These are phyloP conservation scores for Pherbina coryleti DNA, from an alignment of 2,888 invertebrate species.

Conservation along the genomic window DNA sequence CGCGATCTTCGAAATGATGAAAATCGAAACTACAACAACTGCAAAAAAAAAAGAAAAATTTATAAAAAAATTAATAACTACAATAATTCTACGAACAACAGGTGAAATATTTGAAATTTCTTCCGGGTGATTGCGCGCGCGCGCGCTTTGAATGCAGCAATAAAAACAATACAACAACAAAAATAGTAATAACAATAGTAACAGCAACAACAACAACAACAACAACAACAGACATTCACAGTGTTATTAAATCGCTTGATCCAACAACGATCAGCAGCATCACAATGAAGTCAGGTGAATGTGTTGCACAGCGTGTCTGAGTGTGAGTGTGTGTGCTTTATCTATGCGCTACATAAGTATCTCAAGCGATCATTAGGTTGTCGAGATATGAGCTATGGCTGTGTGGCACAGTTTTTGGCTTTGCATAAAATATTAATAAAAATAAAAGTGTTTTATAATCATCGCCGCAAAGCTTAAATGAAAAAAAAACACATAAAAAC, in stretches of 20 bases:
- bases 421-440: not conserved
- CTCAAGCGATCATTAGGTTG: slow-evolving; percentile 32
- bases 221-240: not conserved
- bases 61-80: slow-evolving; percentile 10
- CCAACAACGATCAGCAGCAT: slow-evolving; percentile 3
- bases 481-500: not conserved
- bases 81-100: slow-evolving; percentile 47
- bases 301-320: not conserved
- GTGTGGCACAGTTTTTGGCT: slow-evolving; percentile 27
- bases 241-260: slow-evolving; percentile 25
- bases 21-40: slow-evolving; percentile 26
- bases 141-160: slow-evolving; percentile 18
- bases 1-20: slow-evolving; percentile 46
- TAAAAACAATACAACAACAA: slow-evolving; percentile 13
- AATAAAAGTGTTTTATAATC: slow-evolving; percentile 26
- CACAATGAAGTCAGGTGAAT: not conserved
- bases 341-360: slow-evolving; percentile 2
- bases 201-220: slow-evolving; percentile 10
- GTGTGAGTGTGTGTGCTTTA: not conserved
- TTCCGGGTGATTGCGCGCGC: slow-evolving; percentile 53
- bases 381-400: not conserved
- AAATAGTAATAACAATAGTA: too few species aligned
- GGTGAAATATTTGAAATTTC: slow-evolving; percentile 52
- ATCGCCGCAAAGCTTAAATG: not conserved
- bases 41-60: slow-evolving; percentile 21